Evolutionary conservation across 2,113 vertebrate species (phyloP), one percentile per base, ranked within the genome.

Genomic region (Cyphomyrus plagiostoma): DNA sequence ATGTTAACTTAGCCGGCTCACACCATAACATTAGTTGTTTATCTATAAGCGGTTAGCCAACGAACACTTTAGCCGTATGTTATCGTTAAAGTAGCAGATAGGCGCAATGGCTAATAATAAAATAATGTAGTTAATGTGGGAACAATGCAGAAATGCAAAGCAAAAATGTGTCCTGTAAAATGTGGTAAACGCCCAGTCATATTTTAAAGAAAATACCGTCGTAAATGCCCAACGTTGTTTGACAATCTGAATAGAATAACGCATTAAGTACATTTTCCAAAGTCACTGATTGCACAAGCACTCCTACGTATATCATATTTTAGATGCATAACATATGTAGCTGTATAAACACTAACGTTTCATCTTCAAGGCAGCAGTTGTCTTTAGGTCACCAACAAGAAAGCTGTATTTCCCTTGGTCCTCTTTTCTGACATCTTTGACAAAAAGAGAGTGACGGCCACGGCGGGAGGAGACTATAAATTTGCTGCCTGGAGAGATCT

Each of bases 361-460:
- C 97, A 99, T 99, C 93, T 98, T 99, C 66, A 99, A 95, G 85
- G 94, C 96, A 56, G 98, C 98, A 19, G 91, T 95, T 70, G 97
- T 97, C 93, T 94, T 96, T 92, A 99, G 96, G 35, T 97, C 96
- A 0, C 93, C 97, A 4, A 97, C 95, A 91, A 95, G 96, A 91
- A 98, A 99, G 89, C 96, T 97, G 46, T 99, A 99, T 91, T 97
- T 96, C 91, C 98, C 98, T 92, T 99, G 98, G 92, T 99, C 98
- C 86, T 98, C 98, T 93, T 97, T 99, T 92, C 95, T 97, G 45
- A 99, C 96, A 30, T 99, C 98, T 93, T 97, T 99, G 91, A 99
- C 95, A 7, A 97, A 97, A 84, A 99, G 96, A 89, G 91, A 93
- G 90, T 99, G 97, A 62, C 98, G 96, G 90, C 98, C 98, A 92